phyloP scores from a whole-genome alignment of 2,797 vertebrate species.

The Urophycis tenuis region DNA sequence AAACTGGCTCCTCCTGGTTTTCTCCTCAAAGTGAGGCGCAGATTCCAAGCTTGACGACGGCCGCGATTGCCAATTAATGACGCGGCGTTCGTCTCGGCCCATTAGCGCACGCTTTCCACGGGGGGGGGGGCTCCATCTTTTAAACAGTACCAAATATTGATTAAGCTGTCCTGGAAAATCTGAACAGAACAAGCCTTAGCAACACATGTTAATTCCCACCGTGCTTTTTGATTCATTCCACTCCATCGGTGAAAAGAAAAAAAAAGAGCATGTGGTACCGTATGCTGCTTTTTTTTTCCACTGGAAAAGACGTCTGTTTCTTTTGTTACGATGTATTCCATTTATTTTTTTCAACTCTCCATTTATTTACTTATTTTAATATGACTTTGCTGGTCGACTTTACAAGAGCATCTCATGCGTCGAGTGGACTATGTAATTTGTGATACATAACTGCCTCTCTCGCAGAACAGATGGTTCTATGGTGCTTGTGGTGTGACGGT shows the following conservation, averaged over 20 bases:
- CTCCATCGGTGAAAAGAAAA: not conserved
- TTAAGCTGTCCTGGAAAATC: conserved; percentile 8
- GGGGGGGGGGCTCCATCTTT: not conserved
- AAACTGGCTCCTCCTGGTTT: not conserved
- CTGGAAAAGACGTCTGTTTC: not conserved
- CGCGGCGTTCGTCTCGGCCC: not conserved
- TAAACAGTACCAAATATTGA: conserved; percentile 11
- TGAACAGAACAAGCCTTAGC: not conserved
- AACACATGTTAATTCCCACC: conserved; percentile 4
- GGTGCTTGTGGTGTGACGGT: conserved; percentile 50
- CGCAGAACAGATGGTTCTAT: conserved; percentile 52
- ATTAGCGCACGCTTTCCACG: not conserved
- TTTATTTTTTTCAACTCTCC: not conserved
- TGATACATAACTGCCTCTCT: conserved; percentile 45
- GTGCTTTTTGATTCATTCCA: not conserved
- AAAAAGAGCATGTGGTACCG: not conserved
- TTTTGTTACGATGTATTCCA: not conserved
- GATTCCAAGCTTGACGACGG: not conserved
- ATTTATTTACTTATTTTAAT: not conserved
- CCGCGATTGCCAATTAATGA: not conserved
- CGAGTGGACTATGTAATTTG: conserved; percentile 52
- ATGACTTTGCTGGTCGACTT: not conserved
- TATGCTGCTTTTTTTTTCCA: not conserved
- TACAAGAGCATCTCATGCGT: conserved; percentile 9
- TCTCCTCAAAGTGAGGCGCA: not conserved